Conservation (phyloP, 2,888 invertebrate genomes). For the Malthinus flaveolus region DNA sequence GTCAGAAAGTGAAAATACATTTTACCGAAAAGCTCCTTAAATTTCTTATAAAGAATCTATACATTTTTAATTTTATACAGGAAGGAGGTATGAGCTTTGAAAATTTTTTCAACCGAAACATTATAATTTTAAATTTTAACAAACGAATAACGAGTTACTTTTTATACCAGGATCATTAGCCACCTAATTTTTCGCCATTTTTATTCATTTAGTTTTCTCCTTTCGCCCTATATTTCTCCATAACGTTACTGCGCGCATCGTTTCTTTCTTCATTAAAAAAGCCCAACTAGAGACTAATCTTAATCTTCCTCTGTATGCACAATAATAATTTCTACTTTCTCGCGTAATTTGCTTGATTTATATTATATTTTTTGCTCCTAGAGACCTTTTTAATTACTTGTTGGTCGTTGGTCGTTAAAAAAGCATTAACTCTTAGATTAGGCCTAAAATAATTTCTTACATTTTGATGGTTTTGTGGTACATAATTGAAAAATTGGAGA, state of each 20-base stretch:
- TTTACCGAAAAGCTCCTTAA: no score
- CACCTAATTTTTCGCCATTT: constrained; percentile 9
- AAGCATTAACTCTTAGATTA: background rate
- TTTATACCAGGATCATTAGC: constrained; percentile 5
- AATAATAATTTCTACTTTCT: background rate
- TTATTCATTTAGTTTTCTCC: constrained; percentile 14
- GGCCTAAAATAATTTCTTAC: background rate
- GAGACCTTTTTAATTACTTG: background rate
- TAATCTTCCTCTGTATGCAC: background rate
- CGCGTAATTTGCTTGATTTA: constrained; percentile 1
- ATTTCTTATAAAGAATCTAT: no score
- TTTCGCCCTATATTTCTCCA: background rate
- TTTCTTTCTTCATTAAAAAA: constrained; percentile 11
- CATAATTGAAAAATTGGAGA: background rate
- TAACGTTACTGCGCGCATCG: constrained; percentile 1
- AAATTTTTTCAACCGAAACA: constrained; percentile 10
- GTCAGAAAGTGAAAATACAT: no score
- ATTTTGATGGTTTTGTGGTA: background rate
- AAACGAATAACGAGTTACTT: background rate
- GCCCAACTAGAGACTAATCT: constrained; percentile 5
- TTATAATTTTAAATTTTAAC: constrained; percentile 3
- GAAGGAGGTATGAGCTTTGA: background rate
- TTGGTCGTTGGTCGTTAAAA: constrained; percentile 6
- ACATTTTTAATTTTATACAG: background rate
- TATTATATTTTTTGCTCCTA: background rate